phyloP scores from a whole-genome alignment of 2,888 invertebrate genomes.

The Zygothrica quintamaculata region DNA sequence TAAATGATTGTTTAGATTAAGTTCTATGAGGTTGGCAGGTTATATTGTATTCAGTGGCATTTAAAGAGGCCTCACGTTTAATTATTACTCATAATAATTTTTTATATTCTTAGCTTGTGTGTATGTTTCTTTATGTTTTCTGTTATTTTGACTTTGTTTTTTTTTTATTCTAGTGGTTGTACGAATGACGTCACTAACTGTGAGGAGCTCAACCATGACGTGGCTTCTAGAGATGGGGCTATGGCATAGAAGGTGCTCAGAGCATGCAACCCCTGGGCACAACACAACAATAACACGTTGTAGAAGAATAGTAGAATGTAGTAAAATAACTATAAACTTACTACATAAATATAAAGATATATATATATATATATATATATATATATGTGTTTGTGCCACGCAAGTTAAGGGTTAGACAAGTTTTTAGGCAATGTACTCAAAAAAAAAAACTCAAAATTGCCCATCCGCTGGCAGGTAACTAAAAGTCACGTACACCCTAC shows the following conservation, averaged over 20 bases:
- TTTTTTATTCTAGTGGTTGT: slow-evolving; percentile 31
- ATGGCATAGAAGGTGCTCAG: slow-evolving; percentile 26
- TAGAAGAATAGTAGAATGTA: too few species aligned
- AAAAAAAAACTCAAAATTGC: too few species aligned
- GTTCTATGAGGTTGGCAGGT: too few species aligned
- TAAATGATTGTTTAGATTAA: too few species aligned
- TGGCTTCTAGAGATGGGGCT: slow-evolving; percentile 2
- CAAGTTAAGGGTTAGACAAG: too few species aligned
- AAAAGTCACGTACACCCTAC: too few species aligned
- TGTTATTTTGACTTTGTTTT: not conserved
- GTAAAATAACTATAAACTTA: not conserved
- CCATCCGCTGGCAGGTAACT: too few species aligned
- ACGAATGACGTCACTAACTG: slow-evolving; percentile 45
- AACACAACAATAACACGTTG: too few species aligned
- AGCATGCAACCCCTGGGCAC: slow-evolving; percentile 17
- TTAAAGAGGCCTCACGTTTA: slow-evolving; percentile 37
- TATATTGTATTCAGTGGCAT: too few species aligned
- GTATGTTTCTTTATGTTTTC: not conserved
- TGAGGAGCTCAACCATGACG: slow-evolving; percentile 18
- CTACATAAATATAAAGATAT: not conserved
- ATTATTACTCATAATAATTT: slow-evolving; percentile 49
- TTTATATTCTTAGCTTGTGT: slow-evolving; percentile 1
- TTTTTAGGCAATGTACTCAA: too few species aligned
- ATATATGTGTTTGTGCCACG: slow-evolving; percentile 3
- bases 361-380: slow-evolving; percentile 1